Evolutionary conservation across 2,888 invertebrate species (phyloP).

Genomic region (Aricia artaxerxes): DNA sequence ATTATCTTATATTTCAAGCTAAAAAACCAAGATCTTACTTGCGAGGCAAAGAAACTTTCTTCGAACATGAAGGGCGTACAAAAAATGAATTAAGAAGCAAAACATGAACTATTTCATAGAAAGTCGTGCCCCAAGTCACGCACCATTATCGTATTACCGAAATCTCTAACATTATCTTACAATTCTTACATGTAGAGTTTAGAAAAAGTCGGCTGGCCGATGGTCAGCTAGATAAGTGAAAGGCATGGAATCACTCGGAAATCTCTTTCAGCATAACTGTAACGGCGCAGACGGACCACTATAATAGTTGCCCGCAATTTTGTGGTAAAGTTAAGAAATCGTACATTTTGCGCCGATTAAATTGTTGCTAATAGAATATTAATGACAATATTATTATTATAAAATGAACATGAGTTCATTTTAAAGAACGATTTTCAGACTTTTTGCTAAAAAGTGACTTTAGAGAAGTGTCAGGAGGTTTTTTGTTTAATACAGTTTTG

Average conservation of each 20-base stretch:
- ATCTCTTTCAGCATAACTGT: slow-evolving; percentile 55
- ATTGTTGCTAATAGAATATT: too few species aligned
- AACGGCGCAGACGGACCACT: slow-evolving; percentile 23
- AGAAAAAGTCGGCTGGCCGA: slow-evolving; percentile 69
- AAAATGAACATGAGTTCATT: too few species aligned
- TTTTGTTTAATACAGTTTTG: too few species aligned
- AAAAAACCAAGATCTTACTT: background rate
- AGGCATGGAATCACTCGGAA: slow-evolving; percentile 73
- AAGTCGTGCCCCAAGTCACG: slow-evolving; percentile 76
- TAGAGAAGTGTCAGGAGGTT: too few species aligned
- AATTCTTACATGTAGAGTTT: slow-evolving; percentile 72
- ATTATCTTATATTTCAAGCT: background rate
- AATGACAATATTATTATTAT: too few species aligned
- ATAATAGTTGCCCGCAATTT: background rate
- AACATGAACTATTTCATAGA: slow-evolving; percentile 61
- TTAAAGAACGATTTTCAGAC: too few species aligned
- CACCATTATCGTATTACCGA: slow-evolving; percentile 72
- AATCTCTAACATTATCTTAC: slow-evolving; percentile 73
- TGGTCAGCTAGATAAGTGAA: slow-evolving; percentile 78
- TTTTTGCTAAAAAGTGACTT: too few species aligned
- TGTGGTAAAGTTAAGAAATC: background rate
- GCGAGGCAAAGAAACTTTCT: background rate
- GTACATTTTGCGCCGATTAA: background rate
- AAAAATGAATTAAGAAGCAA: slow-evolving; percentile 47
- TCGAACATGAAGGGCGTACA: slow-evolving; percentile 36